Conservation (phyloP, 2,888 invertebrate species). For the Unio delphinus region DNA sequence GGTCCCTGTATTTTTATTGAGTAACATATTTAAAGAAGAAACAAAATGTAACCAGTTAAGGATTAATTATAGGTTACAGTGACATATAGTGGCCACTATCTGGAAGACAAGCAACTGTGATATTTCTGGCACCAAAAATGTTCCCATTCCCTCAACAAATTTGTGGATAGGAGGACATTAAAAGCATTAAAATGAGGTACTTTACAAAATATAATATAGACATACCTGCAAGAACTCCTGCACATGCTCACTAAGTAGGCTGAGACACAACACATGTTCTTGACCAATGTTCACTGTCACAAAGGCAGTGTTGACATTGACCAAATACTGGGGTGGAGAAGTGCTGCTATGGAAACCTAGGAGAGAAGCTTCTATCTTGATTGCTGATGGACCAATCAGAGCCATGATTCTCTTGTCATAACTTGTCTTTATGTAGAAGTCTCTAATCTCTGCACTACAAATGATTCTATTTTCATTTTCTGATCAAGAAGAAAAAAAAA, state of each 20-base stretch:
- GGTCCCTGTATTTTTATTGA: too few species aligned
- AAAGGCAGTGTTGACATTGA: constrained; percentile 73
- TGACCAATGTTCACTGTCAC: constrained; percentile 73
- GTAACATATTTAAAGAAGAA: too few species aligned
- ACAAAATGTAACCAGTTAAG: too few species aligned
- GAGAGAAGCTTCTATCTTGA: constrained; percentile 40
- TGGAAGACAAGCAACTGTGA: too few species aligned
- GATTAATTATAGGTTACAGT: too few species aligned
- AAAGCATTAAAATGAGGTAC: too few species aligned
- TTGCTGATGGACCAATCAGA: constrained; percentile 60
- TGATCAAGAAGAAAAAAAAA: constrained; percentile 13
- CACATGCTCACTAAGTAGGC: constrained; percentile 35
- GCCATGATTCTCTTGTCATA: constrained; percentile 41
- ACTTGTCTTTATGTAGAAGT: constrained; percentile 48
- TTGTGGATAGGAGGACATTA: too few species aligned
- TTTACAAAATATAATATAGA: too few species aligned
- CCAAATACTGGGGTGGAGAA: constrained; percentile 60
- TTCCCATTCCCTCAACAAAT: too few species aligned
- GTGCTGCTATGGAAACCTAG: constrained; percentile 60
- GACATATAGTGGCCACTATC: too few species aligned
- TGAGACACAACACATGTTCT: constrained; percentile 72
- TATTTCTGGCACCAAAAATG: too few species aligned
- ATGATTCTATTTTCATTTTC: constrained; percentile 21
- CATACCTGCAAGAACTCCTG: constrained; percentile 35
- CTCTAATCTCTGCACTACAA: constrained; percentile 38